Conservation (phyloP, 2,113 vertebrate genomes). For the Nycticryphes semicollaris region DNA sequence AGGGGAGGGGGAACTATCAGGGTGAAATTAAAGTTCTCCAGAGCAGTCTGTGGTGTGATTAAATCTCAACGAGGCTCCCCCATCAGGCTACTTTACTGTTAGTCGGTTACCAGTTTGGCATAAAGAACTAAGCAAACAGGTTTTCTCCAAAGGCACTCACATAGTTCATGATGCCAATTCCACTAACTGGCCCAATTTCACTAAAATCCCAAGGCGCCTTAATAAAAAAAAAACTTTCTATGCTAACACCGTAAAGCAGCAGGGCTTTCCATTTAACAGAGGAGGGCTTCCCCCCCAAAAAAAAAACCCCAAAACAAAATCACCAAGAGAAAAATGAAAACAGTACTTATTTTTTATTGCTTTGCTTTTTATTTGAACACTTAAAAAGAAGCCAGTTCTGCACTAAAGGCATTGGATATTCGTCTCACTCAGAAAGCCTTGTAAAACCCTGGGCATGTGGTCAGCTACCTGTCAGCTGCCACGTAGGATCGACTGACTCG, state of each 20-base stretch:
- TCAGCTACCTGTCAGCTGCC: conserved; percentile 25
- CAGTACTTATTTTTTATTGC: conserved; percentile 57
- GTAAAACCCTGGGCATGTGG: background rate
- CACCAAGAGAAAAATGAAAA: conserved; percentile 72
- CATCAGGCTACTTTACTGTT: conserved; percentile 49
- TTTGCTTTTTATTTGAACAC: conserved; percentile 49
- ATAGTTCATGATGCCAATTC: conserved; percentile 57
- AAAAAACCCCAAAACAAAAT: conserved; percentile 36
- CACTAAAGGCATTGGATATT: background rate
- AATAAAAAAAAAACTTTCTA: conserved; percentile 56
- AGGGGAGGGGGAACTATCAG: background rate
- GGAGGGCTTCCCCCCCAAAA: conserved; percentile 10
- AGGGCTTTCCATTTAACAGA: conserved; percentile 55
- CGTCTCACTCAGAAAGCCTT: background rate
- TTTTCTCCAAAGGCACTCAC: conserved; percentile 70
- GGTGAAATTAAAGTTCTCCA: conserved; percentile 47
- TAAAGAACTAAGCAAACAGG: conserved; percentile 70
- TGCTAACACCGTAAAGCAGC: conserved; percentile 63
- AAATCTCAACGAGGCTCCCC: conserved; percentile 50
- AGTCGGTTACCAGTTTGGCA: conserved; percentile 68
- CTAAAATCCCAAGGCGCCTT: conserved; percentile 61
- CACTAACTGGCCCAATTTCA: conserved; percentile 61
- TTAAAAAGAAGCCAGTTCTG: conserved; percentile 48
- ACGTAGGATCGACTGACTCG: background rate
- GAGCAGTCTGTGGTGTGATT: conserved; percentile 46